Conservation (phyloP, 1,140 invertebrate genomes). For the Drosophila auraria region DNA sequence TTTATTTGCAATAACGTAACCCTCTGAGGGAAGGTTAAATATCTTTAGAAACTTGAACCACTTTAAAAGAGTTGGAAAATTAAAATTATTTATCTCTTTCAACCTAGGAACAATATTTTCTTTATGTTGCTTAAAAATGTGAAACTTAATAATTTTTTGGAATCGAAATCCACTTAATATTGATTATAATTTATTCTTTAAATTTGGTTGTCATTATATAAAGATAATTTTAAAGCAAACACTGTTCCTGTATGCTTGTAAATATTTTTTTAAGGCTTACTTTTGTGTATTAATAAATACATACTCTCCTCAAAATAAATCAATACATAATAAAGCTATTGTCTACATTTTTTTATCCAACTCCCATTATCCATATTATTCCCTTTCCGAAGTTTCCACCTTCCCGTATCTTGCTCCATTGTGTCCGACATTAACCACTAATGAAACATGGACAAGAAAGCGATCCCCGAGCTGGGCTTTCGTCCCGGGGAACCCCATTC, state of each 20-base stretch:
- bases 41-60: neutral
- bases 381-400: neutral
- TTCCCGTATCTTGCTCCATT: conserved; percentile 8
- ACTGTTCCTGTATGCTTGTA: too few relatives aligned
- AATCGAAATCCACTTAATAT: too few relatives aligned
- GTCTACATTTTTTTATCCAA: neutral
- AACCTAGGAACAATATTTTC: too few relatives aligned
- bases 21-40: too few relatives aligned
- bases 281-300: too few relatives aligned
- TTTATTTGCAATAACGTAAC: neutral
- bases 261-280: too few relatives aligned
- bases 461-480: conserved; percentile 8
- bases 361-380: neutral
- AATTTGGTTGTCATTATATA: too few relatives aligned
- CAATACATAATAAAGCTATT: neutral
- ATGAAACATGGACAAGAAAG: conserved; percentile 44
- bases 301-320: too few relatives aligned
- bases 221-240: too few relatives aligned
- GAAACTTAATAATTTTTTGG: too few relatives aligned
- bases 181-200: too few relatives aligned
- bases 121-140: too few relatives aligned
- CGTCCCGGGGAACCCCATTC: neutral
- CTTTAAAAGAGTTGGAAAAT: neutral
- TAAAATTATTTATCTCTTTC: neutral
- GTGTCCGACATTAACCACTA: conserved; percentile 51